Evolutionary conservation across 2,113 vertebrate species (phyloP).

Genomic region (Phalacrocorax brasilianus): DNA sequence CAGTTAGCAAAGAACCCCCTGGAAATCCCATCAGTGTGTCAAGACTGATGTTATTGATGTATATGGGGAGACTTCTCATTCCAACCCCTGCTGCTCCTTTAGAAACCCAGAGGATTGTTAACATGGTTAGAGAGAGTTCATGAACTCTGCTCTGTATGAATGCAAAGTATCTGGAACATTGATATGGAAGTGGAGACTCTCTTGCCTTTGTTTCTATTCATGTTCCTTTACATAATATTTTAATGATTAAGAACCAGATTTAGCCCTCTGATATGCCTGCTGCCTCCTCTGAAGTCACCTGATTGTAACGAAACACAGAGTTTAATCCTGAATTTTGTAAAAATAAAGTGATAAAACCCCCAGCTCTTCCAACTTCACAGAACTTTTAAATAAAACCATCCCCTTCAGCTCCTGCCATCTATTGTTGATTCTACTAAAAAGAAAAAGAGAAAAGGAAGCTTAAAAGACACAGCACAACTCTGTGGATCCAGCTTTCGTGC

Average conservation of each 20-base stretch:
- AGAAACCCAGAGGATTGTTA: slow-evolving; percentile 81
- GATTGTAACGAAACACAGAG: not conserved
- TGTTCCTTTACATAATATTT: slow-evolving; percentile 69
- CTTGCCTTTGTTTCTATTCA: slow-evolving; percentile 66
- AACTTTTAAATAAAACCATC: not conserved
- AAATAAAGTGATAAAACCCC: slow-evolving; percentile 1
- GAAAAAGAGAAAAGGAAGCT: not conserved
- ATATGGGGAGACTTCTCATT: slow-evolving; percentile 74
- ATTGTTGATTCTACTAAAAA: not conserved
- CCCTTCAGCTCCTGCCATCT: not conserved
- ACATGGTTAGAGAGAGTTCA: slow-evolving; percentile 79
- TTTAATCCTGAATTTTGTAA: not conserved
- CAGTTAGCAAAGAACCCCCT: slow-evolving; percentile 56
- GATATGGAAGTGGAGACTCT: slow-evolving; percentile 73
- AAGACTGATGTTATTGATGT: slow-evolving; percentile 79
- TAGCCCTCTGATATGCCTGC: slow-evolving; percentile 26
- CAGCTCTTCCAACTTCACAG: not conserved
- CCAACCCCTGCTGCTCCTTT: slow-evolving; percentile 80
- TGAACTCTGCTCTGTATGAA: slow-evolving; percentile 81
- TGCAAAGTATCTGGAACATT: slow-evolving; percentile 79
- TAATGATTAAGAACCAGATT: slow-evolving; percentile 57
- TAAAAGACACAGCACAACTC: not conserved
- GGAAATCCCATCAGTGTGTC: slow-evolving; percentile 74
- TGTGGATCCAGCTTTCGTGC: not conserved
- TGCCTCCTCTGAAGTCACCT: not conserved